phyloP scores from a whole-genome alignment of 1,140 invertebrate genomes.

The Caerostris extrusa region DNA sequence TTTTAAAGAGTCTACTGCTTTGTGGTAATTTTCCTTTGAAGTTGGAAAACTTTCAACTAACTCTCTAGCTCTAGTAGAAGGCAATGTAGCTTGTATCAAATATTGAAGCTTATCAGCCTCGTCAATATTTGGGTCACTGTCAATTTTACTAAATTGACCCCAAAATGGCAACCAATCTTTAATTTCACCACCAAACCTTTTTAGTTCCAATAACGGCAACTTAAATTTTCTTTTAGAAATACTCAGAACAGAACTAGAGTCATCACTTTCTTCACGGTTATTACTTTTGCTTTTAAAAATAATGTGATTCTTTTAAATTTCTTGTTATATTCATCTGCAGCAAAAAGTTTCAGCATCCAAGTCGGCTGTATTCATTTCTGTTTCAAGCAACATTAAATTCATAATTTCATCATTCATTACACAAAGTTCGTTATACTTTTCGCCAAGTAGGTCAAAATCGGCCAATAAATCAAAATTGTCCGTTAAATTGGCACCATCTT shows the following conservation, averaged over 20 bases:
- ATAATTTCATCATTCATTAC: too few species aligned
- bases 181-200: constrained; percentile 35
- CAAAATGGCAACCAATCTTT: constrained; percentile 44
- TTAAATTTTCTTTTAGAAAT: too few species aligned
- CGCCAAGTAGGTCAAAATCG: too few species aligned
- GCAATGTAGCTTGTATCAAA: constrained; percentile 8
- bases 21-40: too few species aligned
- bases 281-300: neutral
- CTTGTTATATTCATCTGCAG: neutral
- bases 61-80: constrained; percentile 51
- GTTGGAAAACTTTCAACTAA: constrained; percentile 77
- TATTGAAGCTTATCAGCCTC: constrained; percentile 52
- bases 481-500: too few species aligned
- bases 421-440: too few species aligned
- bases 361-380: too few species aligned
- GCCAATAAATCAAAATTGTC: too few species aligned
- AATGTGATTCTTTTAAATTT: neutral
- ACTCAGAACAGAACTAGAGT: neutral
- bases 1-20: too few species aligned
- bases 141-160: constrained; percentile 15
- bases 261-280: neutral
- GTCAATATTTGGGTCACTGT: neutral
- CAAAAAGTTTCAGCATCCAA: neutral
- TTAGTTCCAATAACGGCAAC: neutral
- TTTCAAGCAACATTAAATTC: too few species aligned